Evolutionary conservation across 2,888 invertebrate genomes (phyloP).

Genomic region (Trachelus tabidus): DNA sequence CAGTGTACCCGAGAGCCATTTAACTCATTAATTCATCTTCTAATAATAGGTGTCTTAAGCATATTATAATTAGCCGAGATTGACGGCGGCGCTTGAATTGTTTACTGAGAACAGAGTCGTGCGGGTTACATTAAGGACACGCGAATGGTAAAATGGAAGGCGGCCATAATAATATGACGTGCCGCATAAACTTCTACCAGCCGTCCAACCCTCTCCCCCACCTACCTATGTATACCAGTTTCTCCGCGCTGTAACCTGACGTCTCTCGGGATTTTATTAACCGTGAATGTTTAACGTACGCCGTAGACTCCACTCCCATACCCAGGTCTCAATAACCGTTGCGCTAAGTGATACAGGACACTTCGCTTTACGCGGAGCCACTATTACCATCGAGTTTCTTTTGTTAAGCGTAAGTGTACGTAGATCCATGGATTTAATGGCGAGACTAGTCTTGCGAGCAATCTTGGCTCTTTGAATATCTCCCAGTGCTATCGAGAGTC

Average conservation of each 20-base stretch:
- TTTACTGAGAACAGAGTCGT: neutral
- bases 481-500: neutral
- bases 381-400: neutral
- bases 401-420: neutral
- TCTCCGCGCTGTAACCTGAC: neutral
- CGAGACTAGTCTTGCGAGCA: neutral
- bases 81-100: neutral
- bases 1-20: neutral
- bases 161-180: neutral
- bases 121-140: neutral
- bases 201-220: neutral
- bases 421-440: neutral
- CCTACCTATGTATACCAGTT: neutral
- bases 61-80: neutral
- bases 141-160: neutral
- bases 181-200: neutral
- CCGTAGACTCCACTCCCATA: neutral
- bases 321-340: neutral
- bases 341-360: neutral
- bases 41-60: neutral
- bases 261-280: conserved; percentile 20
- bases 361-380: neutral
- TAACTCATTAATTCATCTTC: neutral
- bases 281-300: conserved; percentile 26
- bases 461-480: neutral